Base-by-base conservation (phyloP, 2,797 vertebrate genomes). In the Periparus ater region DNA sequence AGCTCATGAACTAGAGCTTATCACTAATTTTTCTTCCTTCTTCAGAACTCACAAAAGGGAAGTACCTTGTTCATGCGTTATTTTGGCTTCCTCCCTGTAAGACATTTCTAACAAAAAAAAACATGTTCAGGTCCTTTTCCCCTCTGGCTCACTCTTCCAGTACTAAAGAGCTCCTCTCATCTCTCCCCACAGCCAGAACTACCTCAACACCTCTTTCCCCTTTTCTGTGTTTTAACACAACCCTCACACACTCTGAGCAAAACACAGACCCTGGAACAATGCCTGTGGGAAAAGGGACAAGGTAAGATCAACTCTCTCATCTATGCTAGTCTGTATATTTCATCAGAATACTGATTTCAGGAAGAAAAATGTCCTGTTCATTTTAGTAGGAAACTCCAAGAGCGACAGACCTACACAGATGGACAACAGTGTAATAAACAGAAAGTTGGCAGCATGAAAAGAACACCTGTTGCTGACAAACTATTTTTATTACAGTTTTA, bases 131-230 rank as follows among this genome's bases (percentile, higher is more conserved):
- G 21, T 54, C 29, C 40, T 80, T 78, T 82, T 71, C 47, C 55
- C 42, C 36, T 71, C 50, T 66, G 50, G 42, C 27, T 66, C 22
- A 20, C 6, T 70, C 50, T 40, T 66, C 38, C 63, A 54, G 27
- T 5, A 40, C 17, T n/a, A 18, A n/a, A n/a, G 42, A 42, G 40
- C 1, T 75, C 20, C 29, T 48, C 60, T 47, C 1, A 0, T 26
- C 55, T 38, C 22, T n/a, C 25, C 14, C 55, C 25, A 7, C 4
- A 40, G 15, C 51, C 66, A 54, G 32, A 0, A 0, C 40, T n/a
- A 58, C 58, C 8, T 4, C 57, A 57, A 53, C 40, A 10, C 29
- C 22, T 71, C 65, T 19, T 61, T 47, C 38, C 20, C 25, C n/a
- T 53, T 63, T 21, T 27, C 15, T 0, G 0, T 8, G n/a, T 26